Conservation (phyloP, 2,888 invertebrate genomes). For the Stratiomys singularior region DNA sequence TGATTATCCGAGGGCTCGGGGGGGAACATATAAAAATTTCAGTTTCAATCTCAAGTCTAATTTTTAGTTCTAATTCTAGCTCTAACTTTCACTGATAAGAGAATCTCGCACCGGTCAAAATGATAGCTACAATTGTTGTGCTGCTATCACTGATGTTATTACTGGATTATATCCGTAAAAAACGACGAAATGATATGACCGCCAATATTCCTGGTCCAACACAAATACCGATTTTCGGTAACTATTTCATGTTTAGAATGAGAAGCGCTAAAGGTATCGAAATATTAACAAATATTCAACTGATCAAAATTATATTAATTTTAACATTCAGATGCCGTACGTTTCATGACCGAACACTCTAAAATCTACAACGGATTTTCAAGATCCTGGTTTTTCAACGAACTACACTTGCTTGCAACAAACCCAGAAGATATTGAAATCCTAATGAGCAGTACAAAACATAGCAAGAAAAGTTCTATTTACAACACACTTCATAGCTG, state of each 20-base stretch:
- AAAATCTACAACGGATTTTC: neutral
- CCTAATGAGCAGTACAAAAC: constrained; percentile 56
- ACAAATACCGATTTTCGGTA: constrained; percentile 33
- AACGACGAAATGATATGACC: constrained; percentile 12
- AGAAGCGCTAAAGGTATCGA: constrained; percentile 17
- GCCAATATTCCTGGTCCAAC: constrained; percentile 33
- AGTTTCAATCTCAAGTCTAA: too few species aligned
- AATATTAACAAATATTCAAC: too few species aligned
- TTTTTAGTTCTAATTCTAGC: too few species aligned
- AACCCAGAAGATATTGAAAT: constrained; percentile 59
- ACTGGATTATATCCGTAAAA: constrained; percentile 2
- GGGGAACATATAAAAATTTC: too few species aligned
- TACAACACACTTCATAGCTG: constrained; percentile 67
- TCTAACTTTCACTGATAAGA: too few species aligned
- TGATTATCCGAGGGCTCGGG: too few species aligned
- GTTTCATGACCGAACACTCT: neutral
- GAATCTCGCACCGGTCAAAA: too few species aligned
- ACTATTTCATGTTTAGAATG: neutral
- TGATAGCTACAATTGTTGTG: neutral
- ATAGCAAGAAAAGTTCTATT: constrained; percentile 69
- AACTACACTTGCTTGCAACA: neutral
- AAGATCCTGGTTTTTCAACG: constrained; percentile 10
- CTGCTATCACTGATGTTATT: neutral
- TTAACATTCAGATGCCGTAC: neutral
- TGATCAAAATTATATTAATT: too few species aligned